Conservation (phyloP, 2,797 vertebrate species). For the Sternotherus odoratus region DNA sequence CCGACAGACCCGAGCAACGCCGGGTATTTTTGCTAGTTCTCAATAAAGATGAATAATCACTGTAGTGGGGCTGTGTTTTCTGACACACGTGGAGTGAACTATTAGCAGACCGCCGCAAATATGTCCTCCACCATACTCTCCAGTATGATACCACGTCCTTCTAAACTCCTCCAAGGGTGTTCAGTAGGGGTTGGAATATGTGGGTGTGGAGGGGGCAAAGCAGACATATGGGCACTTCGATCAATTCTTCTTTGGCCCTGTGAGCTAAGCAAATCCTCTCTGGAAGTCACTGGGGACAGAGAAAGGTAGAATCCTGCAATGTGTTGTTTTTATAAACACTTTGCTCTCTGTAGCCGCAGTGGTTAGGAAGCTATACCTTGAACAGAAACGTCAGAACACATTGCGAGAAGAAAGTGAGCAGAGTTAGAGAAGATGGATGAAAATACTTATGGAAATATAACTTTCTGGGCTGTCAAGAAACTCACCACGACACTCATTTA, state of each 20-base stretch:
- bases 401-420: conserved; percentile 27
- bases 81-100: not conserved
- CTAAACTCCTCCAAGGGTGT: not conserved
- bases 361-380: not conserved
- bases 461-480: conserved; percentile 58
- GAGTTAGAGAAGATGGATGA: conserved; percentile 24
- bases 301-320: fast-evolving
- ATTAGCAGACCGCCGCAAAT: not conserved
- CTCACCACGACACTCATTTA: conserved; percentile 57
- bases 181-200: not conserved
- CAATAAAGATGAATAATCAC: not conserved
- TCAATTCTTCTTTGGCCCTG: not conserved
- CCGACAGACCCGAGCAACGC: too few species aligned
- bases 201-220: not conserved
- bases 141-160: not conserved
- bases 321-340: not conserved
- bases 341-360: not conserved
- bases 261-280: not conserved
- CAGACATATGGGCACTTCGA: not conserved
- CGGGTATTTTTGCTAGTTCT: too few species aligned
- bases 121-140: not conserved
- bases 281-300: not conserved
- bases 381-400: conserved; percentile 4
- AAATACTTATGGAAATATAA: conserved; percentile 67
- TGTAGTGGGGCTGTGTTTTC: not conserved